Percentiles rank a stretch among this genome's conserved stretches.
These are phyloP conservation scores for Mesocentrotus franciscanus DNA, from an alignment of 53 echinoderm and acorn worm genomes.

Conservation along the genomic window DNA sequence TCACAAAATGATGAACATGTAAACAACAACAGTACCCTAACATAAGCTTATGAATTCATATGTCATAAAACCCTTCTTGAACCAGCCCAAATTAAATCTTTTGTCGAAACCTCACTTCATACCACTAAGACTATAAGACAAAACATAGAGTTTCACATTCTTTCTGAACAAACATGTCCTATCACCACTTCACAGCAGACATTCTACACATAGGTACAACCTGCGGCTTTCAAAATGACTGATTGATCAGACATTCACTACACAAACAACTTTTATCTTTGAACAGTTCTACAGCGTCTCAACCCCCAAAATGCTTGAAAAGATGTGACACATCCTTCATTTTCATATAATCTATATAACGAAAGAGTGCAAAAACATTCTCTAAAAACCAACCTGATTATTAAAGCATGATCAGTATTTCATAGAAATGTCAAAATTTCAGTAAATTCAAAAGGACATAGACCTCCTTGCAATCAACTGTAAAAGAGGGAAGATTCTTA, in stretches of 20 bases:
- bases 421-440: not conserved
- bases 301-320: not conserved
- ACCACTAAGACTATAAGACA: not conserved
- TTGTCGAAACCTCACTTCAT: not conserved
- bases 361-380: not conserved
- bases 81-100: not conserved
- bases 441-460: not conserved
- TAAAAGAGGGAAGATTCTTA: constrained; percentile 6
- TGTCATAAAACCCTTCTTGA: not conserved
- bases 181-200: not conserved
- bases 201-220: not conserved
- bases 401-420: not conserved
- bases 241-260: not conserved
- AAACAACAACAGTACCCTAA: not conserved
- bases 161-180: not conserved
- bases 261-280: not conserved
- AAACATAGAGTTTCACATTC: not conserved
- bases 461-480: not conserved
- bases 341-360: not conserved
- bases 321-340: not conserved
- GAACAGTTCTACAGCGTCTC: not conserved
- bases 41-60: not conserved
- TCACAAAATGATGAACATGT: not conserved
- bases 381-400: not conserved
- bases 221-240: not conserved